These are phyloP conservation scores for Tetranychus truncatus DNA, from an alignment of 2,888 invertebrate genomes.

Conservation along the genomic window DNA sequence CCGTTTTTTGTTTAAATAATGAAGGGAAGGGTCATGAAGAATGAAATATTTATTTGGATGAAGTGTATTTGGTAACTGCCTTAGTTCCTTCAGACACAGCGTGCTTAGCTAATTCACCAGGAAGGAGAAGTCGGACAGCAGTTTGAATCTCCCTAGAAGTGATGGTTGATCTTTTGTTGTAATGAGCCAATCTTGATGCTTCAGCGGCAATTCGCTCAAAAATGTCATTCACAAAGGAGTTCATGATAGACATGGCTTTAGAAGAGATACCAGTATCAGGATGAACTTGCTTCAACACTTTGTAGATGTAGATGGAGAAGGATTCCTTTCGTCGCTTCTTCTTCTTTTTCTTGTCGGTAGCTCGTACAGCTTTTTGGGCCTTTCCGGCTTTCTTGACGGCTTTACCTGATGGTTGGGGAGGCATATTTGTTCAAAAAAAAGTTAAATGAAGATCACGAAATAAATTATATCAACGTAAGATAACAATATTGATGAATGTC, in stretches of 20 bases:
- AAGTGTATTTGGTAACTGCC: conserved; percentile 42
- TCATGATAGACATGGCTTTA: conserved; percentile 43
- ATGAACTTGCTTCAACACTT: conserved; percentile 33
- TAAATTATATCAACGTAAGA: too few species aligned
- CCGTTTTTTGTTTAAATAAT: conserved; percentile 2
- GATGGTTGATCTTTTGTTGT: conserved; percentile 46
- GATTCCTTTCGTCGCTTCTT: conserved; percentile 31
- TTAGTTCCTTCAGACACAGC: conserved; percentile 49
- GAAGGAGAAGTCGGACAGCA: conserved; percentile 46
- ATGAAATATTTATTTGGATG: conserved; percentile 29
- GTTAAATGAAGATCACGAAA: neutral
- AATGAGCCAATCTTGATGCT: conserved; percentile 44
- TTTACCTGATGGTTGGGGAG: conserved; percentile 27
- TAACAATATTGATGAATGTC: too few species aligned
- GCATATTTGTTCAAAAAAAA: conserved; percentile 21
- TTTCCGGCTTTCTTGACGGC: conserved; percentile 35
- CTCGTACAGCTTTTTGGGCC: conserved; percentile 41
- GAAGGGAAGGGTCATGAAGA: neutral
- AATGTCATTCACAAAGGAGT: conserved; percentile 54
- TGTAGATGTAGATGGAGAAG: conserved; percentile 33
- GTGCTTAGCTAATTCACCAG: conserved; percentile 53
- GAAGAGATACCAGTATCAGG: conserved; percentile 34
- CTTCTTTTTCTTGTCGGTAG: conserved; percentile 42
- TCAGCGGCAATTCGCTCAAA: conserved; percentile 51
- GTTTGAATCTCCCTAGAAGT: conserved; percentile 50